A percentile compares a stretch with the other conserved stretches of the same genome.
phyloP scores from a whole-genome alignment of 2,888 invertebrate genomes.

The Limenitis camilla region DNA sequence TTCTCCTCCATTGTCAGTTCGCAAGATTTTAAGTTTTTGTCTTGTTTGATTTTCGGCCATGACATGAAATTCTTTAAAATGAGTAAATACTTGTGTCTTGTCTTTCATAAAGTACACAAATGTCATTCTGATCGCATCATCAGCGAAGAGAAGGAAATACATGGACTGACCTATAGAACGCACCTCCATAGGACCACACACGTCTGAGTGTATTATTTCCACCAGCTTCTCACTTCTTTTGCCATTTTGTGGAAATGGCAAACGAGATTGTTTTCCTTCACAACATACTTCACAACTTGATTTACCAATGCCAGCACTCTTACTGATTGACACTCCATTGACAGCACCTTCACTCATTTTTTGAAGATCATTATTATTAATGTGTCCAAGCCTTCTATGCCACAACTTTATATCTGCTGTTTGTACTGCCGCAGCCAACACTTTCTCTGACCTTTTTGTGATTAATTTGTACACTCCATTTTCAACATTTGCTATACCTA shows the following conservation, averaged over 20 bases:
- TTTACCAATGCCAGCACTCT: constrained; percentile 12
- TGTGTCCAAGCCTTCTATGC: too few relatives aligned
- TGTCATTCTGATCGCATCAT: constrained; percentile 17
- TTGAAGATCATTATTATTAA: too few relatives aligned
- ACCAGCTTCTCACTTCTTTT: constrained; percentile 10
- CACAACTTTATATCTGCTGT: too few relatives aligned
- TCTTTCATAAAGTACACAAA: constrained; percentile 14
- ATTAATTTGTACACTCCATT: too few relatives aligned
- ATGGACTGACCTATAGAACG: constrained; percentile 5
- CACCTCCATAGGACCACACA: constrained; percentile 18
- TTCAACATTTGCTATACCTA: too few relatives aligned
- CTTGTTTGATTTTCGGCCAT: constrained; percentile 27
- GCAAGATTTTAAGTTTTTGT: constrained; percentile 27
- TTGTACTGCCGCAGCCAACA: too few relatives aligned
- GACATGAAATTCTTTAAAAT: constrained; percentile 17
- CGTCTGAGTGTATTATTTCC: constrained; percentile 17
- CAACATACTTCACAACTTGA: constrained; percentile 19
- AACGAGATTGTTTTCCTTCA: constrained; percentile 21
- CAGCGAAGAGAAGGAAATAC: constrained; percentile 20
- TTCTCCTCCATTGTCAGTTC: constrained; percentile 18
- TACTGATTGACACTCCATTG: too few relatives aligned
- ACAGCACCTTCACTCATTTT: too few relatives aligned
- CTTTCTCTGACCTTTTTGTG: too few relatives aligned
- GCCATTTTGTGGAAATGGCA: constrained; percentile 13
- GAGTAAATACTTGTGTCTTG: constrained; percentile 11